A percentile compares a stretch with the other conserved stretches of the same genome.
phyloP scores from a whole-genome alignment of 2,797 vertebrate species.

The Sarcophilus harrisii region DNA sequence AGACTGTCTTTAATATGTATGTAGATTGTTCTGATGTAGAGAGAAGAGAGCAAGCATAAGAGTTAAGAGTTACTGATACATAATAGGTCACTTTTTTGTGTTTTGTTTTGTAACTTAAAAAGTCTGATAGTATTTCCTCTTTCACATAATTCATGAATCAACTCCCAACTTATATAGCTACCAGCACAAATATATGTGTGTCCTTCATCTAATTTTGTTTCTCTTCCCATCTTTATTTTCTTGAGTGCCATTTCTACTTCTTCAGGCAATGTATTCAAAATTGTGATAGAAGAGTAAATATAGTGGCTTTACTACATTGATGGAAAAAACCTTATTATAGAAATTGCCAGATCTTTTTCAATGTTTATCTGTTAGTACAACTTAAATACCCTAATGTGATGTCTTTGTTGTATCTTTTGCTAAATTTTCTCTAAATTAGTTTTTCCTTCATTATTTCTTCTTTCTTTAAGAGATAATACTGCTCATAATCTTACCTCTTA shows the following conservation, averaged over 20 bases:
- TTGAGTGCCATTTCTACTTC: not conserved
- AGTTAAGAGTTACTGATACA: not conserved
- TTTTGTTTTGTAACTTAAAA: not conserved
- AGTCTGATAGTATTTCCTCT: not conserved
- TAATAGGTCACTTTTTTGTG: not conserved
- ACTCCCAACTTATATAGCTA: not conserved
- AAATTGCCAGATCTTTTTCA: not conserved
- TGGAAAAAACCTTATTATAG: not conserved
- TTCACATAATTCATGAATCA: not conserved
- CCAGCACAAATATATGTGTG: not conserved
- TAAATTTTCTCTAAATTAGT: not conserved
- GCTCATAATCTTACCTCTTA: not conserved
- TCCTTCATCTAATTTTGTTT: not conserved
- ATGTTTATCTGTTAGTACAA: not conserved
- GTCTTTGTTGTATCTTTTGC: not conserved
- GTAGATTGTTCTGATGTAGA: not conserved
- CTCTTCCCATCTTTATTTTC: not conserved
- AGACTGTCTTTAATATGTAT: not conserved
- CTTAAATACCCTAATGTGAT: not conserved
- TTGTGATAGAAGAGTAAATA: not conserved
- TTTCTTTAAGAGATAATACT: not conserved
- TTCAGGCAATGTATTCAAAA: not conserved
- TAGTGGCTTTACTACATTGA: not conserved
- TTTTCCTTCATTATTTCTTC: not conserved
- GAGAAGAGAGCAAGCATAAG: not conserved